phyloP scores from a whole-genome alignment of 2,113 vertebrate species.

The Cercocebus atys region DNA sequence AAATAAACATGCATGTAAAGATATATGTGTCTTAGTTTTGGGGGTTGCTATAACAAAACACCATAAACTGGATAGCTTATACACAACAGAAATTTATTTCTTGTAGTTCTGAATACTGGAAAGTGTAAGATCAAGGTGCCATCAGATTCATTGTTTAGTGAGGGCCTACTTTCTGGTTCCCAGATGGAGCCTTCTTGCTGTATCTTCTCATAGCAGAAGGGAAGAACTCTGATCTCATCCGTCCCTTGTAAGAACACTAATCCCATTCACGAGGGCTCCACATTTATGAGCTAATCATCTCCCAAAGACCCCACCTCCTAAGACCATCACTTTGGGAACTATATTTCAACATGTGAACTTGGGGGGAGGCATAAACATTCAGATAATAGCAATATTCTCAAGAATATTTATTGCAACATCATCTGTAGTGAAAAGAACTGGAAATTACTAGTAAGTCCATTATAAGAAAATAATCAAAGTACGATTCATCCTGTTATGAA shows the following conservation, averaged over 20 bases:
- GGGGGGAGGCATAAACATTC: background rate
- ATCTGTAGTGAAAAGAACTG: slow-evolving; percentile 19
- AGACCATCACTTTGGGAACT: background rate
- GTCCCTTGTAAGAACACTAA: background rate
- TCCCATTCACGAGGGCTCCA: background rate
- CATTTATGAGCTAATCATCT: background rate
- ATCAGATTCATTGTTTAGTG: background rate
- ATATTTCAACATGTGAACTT: background rate
- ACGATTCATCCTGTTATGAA: background rate
- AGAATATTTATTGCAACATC: background rate
- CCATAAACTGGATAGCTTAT: background rate
- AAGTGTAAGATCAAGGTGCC: background rate
- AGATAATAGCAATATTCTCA: background rate
- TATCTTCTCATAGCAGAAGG: background rate
- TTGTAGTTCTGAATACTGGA: background rate
- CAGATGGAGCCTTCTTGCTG: background rate
- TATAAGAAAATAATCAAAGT: background rate
- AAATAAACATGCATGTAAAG: background rate
- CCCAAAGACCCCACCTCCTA: background rate
- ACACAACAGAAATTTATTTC: background rate
- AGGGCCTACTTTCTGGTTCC: background rate
- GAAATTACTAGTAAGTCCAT: background rate
- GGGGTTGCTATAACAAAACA: background rate
- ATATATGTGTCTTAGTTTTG: background rate
- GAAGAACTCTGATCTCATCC: background rate